These are phyloP conservation scores for Bruchidius siliquastri DNA, from an alignment of 2,888 invertebrate species.

Conservation along the genomic window DNA sequence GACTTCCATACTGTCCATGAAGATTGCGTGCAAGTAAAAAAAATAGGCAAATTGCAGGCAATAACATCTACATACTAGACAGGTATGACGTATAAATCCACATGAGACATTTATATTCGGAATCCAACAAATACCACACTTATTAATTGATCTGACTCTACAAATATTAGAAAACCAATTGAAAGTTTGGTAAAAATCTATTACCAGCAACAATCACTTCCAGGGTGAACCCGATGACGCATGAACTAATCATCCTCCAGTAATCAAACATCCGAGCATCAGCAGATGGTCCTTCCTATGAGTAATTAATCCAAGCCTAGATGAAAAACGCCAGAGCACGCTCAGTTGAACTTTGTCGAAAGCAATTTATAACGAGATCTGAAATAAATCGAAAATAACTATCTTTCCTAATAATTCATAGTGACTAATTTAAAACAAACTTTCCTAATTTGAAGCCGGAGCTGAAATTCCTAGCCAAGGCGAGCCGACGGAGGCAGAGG, in stretches of 20 bases:
- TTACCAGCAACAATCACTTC: background rate
- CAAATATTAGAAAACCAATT: background rate
- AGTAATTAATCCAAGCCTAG: background rate
- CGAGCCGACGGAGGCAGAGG: background rate
- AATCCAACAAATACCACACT: too few species aligned
- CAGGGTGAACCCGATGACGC: background rate
- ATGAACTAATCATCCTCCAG: background rate
- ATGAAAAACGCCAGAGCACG: background rate
- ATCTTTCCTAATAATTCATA: constrained; percentile 31
- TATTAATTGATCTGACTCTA: too few species aligned
- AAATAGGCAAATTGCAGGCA: too few species aligned
- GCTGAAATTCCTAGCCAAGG: constrained; percentile 30
- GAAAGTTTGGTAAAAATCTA: background rate
- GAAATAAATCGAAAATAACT: constrained; percentile 20
- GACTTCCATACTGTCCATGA: too few species aligned
- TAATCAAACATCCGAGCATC: background rate
- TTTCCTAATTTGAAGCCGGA: constrained; percentile 34
- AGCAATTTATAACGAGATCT: constrained; percentile 15
- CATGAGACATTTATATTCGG: too few species aligned
- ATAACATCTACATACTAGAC: too few species aligned
- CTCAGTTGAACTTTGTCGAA: background rate
- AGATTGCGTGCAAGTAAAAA: too few species aligned
- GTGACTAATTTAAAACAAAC: constrained; percentile 34
- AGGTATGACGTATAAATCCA: too few species aligned
- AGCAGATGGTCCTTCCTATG: background rate